These are phyloP conservation scores for Trinorchestia longiramus DNA, from an alignment of 1,140 invertebrate species.

Conservation along the genomic window DNA sequence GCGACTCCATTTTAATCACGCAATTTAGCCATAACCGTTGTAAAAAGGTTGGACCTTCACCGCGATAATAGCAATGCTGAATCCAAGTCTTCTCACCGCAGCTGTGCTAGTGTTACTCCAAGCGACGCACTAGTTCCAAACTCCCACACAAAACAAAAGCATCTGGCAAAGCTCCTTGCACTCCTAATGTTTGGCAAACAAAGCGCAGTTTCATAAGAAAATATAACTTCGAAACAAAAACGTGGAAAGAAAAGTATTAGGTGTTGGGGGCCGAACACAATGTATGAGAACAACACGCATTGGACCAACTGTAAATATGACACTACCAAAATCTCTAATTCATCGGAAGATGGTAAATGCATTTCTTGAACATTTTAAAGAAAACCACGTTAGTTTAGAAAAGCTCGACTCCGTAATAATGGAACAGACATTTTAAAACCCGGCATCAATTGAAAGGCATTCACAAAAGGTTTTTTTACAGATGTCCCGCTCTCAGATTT, in stretches of 20 bases:
- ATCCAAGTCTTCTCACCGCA: not conserved
- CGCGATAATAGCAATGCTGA: not conserved
- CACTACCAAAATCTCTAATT: not conserved
- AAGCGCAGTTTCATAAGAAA: not conserved
- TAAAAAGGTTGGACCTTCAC: not conserved
- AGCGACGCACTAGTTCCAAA: not conserved
- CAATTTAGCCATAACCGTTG: not conserved
- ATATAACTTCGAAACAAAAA: not conserved
- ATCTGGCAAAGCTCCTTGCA: not conserved
- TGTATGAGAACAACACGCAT: not conserved
- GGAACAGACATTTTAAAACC: no score
- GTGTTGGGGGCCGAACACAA: not conserved
- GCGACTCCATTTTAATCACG: not conserved
- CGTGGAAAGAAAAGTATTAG: not conserved
- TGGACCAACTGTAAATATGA: not conserved
- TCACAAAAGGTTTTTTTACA: no score
- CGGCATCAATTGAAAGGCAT: no score
- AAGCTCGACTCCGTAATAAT: not conserved
- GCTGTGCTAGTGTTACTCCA: not conserved
- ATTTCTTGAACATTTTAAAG: not conserved
- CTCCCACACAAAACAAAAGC: not conserved
- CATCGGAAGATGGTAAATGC: not conserved
- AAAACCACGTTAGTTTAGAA: not conserved
- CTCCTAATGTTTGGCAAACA: not conserved
- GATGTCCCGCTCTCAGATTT: no score